These are phyloP conservation scores for Pteronotus mesoamericanus DNA, from an alignment of 2,797 vertebrate species.

Conservation along the genomic window DNA sequence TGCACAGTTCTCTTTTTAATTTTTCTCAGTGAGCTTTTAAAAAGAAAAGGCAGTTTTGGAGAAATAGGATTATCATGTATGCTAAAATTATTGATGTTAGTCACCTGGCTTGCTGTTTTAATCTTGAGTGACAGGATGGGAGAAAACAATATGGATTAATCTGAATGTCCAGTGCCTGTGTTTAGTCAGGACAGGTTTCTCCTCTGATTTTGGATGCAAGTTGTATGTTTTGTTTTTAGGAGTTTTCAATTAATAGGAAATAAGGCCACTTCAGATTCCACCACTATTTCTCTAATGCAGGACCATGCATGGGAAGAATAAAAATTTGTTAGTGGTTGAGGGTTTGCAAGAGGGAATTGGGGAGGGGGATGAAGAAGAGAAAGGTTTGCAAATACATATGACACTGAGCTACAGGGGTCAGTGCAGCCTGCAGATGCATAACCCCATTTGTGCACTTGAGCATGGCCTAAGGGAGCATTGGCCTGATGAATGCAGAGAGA, in stretches of 20 bases:
- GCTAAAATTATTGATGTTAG: not conserved
- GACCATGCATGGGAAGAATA: not conserved
- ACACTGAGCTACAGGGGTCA: constrained; percentile 68
- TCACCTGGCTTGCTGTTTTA: not conserved
- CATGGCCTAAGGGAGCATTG: constrained; percentile 73
- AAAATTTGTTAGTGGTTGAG: constrained; percentile 31
- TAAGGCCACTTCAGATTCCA: not conserved
- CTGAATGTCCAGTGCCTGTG: not conserved
- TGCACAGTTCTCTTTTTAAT: not conserved
- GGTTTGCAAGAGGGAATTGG: not conserved
- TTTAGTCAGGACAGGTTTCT: constrained; percentile 4
- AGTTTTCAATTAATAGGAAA: constrained; percentile 37
- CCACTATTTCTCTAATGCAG: not conserved
- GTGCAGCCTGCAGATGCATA: constrained; percentile 71
- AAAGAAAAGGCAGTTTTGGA: not conserved
- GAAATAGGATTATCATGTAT: not conserved
- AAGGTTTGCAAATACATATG: constrained; percentile 65
- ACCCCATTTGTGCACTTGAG: constrained; percentile 71
- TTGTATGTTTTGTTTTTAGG: constrained; percentile 41
- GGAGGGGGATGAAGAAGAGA: constrained; percentile 18
- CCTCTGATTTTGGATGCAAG: not conserved
- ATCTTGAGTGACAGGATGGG: not conserved
- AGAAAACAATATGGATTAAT: not conserved
- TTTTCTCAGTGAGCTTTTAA: constrained; percentile 1
- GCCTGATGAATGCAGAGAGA: constrained; percentile 88